phyloP scores from a whole-genome alignment of 2,797 vertebrate genomes.

The Bradypus variegatus region DNA sequence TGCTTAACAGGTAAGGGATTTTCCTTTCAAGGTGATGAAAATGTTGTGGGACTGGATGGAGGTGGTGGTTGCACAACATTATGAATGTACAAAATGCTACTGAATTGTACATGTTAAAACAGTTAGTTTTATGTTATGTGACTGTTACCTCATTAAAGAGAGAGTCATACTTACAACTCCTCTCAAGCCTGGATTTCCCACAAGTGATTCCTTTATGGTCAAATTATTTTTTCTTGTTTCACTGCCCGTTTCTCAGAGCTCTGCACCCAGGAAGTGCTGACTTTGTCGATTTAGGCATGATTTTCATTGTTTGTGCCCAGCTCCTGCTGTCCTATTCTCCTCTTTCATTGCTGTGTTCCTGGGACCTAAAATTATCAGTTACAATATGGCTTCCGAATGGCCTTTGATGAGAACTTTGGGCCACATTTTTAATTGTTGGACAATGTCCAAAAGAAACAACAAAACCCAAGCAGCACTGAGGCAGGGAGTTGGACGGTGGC shows the following conservation, averaged over 20 bases:
- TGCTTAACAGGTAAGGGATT: no score
- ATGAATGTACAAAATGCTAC: no score
- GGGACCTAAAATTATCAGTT: background rate
- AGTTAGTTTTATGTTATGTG: no score
- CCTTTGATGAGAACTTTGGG: background rate
- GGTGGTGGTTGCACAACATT: background rate
- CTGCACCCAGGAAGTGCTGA: rapidly evolving
- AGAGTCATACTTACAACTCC: background rate
- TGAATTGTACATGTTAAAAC: background rate
- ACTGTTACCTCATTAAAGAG: background rate
- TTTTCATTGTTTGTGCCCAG: background rate
- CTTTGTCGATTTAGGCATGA: background rate
- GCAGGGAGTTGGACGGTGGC: conserved; percentile 9
- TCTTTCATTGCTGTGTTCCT: background rate
- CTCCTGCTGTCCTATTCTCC: rapidly evolving
- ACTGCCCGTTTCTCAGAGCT: background rate
- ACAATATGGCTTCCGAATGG: background rate
- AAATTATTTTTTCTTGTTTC: background rate
- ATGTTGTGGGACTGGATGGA: background rate
- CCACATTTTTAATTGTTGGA: conserved; percentile 38
- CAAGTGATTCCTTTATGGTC: background rate
- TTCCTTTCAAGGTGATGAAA: background rate
- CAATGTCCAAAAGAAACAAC: background rate
- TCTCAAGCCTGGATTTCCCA: background rate
- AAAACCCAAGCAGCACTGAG: background rate